Base-by-base conservation (phyloP, 2,888 invertebrate genomes). In the Erebia palarica region DNA sequence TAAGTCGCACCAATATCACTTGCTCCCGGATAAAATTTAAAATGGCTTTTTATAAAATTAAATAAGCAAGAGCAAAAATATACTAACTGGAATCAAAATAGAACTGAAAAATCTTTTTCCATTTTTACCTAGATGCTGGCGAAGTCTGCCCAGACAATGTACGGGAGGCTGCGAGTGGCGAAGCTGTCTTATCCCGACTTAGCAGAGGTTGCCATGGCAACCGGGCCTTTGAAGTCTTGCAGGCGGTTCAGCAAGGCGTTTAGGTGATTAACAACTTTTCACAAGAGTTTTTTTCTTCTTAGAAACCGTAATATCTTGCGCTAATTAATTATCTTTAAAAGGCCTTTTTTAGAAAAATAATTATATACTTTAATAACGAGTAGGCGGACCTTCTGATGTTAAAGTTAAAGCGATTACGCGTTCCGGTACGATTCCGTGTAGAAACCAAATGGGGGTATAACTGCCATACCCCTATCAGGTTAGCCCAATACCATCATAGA, bases 181-280 rank as follows among this genome's bases (percentile, higher is more conserved):
- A 81, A 78, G 51, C 78, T 91, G 0, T 81, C 89, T 0, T 91
- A 91, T 61, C 82, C 89, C 2, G 89, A 88, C 51, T 78, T 91
- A 18, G 84, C 85, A 0, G 90, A 90, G 75, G 86, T 81, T 0
- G 86, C 87, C 0, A 69, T 86, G 0, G 86, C 86, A 0, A 85
- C 83, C 0, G 86, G 88, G 0, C 85, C 88, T 0, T 77, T 81
- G 68, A 79, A 74, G 44, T 63, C 73, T 1, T 75, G 82, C 44
- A 83, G 89, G 65, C 80, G 75, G 7, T 82, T 74, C 55, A 85
- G 87, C 60, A 75, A 73, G 44, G 61, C 66, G 4, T 74, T 75
- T 70, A 73, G 75, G 77, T 65, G 70, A 65, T 59, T 10, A 55
- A 16, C 10, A 55, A 53, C 18, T 16, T 53, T 16, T 9, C 10